These are phyloP conservation scores for Melanotaenia boesemani DNA, from an alignment of 2,797 vertebrate species.

Conservation along the genomic window DNA sequence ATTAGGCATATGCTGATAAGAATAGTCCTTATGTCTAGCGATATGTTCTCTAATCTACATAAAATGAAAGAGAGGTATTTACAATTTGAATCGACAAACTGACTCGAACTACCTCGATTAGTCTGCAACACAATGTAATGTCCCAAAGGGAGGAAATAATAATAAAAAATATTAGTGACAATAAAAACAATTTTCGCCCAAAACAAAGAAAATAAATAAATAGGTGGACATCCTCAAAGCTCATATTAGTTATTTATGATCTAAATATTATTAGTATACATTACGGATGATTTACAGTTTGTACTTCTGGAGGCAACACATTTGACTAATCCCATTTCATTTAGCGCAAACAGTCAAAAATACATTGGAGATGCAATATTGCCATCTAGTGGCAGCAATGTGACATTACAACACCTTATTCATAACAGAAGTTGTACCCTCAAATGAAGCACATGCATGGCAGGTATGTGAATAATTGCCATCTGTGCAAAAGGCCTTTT, in stretches of 20 bases:
- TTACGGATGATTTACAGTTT: not conserved
- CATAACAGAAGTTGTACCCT: not conserved
- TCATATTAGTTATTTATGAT: not conserved
- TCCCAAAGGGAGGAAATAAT: too few species aligned
- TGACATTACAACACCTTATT: constrained; percentile 1
- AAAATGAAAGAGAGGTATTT: constrained; percentile 54
- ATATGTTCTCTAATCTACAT: constrained; percentile 67
- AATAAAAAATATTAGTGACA: too few species aligned
- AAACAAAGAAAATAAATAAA: too few species aligned
- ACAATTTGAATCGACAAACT: constrained; percentile 21
- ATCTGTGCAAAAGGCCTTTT: constrained; percentile 39
- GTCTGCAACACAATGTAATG: too few species aligned
- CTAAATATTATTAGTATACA: not conserved
- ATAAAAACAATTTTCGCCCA: too few species aligned
- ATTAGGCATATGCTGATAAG: constrained; percentile 66
- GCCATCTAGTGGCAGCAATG: constrained; percentile 57
- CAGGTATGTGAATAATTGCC: constrained; percentile 39
- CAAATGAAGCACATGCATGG: constrained; percentile 18
- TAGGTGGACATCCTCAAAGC: not conserved
- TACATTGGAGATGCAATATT: constrained; percentile 48
- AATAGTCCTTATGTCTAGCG: constrained; percentile 71
- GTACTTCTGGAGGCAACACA: not conserved
- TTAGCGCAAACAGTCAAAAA: not conserved
- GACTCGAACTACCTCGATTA: too few species aligned
- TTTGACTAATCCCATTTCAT: constrained; percentile 1